Evolutionary conservation across 2,113 vertebrate species (phyloP).

Genomic region (Nansenia antarctica): DNA sequence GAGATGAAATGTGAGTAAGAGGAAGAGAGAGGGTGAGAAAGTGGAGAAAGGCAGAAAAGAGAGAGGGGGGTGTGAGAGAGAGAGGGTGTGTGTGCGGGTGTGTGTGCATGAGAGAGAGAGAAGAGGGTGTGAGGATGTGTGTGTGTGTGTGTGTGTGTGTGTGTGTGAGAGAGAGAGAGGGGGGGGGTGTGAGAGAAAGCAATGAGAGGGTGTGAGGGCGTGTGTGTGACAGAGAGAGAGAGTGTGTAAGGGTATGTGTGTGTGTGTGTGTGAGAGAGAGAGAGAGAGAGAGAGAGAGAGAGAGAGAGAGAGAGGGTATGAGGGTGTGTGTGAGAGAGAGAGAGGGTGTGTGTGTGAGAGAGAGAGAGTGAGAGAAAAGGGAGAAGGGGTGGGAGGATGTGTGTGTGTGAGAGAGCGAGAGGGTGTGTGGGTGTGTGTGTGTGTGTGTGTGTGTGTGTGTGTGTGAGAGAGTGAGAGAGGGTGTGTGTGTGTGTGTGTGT

Average conservation of each 20-base stretch:
- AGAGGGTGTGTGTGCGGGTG: background rate
- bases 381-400: background rate
- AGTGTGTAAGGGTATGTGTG: background rate
- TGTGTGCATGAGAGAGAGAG: background rate
- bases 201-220: background rate
- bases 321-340: background rate
- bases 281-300: no score
- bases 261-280: background rate
- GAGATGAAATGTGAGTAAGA: background rate
- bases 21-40: background rate
- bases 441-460: background rate
- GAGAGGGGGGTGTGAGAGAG: background rate
- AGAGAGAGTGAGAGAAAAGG: background rate
- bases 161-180: constrained; percentile 9
- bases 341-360: no score
- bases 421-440: constrained; percentile 23
- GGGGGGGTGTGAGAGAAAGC: background rate
- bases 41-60: background rate
- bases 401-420: constrained; percentile 18
- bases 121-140: background rate
- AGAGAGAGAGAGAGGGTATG: background rate
- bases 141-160: no score
- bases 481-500: no score
- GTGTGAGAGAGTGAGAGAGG: no score
- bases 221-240: no score